Evolutionary conservation across 2,797 vertebrate species (phyloP).

Genomic region (Podarcis lilfordi): DNA sequence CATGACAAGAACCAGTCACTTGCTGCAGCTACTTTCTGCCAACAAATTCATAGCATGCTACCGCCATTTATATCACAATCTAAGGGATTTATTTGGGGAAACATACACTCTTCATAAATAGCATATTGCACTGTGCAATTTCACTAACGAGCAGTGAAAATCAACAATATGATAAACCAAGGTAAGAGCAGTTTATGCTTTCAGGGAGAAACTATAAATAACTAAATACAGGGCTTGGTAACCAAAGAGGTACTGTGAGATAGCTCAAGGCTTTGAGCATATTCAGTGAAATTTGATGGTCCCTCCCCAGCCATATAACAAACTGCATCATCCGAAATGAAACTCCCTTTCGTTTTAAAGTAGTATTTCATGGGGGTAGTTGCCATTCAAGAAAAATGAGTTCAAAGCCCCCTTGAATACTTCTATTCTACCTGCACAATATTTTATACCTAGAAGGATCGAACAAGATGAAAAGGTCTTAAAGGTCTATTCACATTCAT

Average conservation of each 20-base stretch:
- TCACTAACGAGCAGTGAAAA: not conserved
- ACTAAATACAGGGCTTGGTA: not conserved
- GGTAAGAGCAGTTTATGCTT: not conserved
- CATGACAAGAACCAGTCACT: not conserved
- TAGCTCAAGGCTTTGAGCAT: too few species aligned
- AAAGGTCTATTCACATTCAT: not conserved
- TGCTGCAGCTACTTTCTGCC: not conserved
- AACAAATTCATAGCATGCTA: not conserved
- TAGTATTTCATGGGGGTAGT: too few species aligned
- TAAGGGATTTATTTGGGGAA: not conserved
- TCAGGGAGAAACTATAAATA: slow-evolving; percentile 10
- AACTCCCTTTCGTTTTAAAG: slow-evolving; percentile 1
- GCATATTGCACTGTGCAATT: not conserved
- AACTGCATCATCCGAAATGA: not conserved
- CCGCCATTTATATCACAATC: not conserved
- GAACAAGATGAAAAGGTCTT: not conserved
- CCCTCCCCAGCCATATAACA: not conserved
- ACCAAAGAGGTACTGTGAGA: not conserved
- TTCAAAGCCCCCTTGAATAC: not conserved
- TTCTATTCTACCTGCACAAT: not conserved
- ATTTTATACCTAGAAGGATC: not conserved
- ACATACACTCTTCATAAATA: not conserved
- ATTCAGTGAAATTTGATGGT: too few species aligned
- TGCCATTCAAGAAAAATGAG: not conserved
- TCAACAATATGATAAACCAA: not conserved